Conservation (phyloP, 1,140 invertebrate species). For the Drosophila parabipectinata region DNA sequence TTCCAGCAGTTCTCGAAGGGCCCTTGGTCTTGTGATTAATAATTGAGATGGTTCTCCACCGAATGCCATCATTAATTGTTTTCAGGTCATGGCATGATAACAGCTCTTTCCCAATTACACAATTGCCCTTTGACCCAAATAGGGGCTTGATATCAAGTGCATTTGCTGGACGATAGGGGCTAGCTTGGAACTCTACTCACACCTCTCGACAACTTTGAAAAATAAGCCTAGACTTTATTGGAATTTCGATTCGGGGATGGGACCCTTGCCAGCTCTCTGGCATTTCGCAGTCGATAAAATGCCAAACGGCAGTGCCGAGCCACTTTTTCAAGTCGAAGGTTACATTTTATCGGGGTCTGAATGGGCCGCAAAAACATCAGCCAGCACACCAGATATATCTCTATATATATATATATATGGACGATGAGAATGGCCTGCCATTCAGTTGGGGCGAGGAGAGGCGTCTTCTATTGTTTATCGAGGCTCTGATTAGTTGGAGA, state of each 20-base stretch:
- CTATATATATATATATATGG: constrained; percentile 1
- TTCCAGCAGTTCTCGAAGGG: constrained; percentile 13
- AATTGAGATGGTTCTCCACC: not conserved
- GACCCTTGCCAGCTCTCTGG: constrained; percentile 40
- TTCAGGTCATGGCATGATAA: constrained; percentile 6
- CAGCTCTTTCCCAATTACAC: constrained; percentile 25
- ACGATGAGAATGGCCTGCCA: constrained; percentile 1
- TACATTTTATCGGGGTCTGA: constrained; percentile 66
- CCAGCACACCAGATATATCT: not conserved
- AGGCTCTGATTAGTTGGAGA: constrained; percentile 60
- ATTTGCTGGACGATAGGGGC: too few relatives aligned
- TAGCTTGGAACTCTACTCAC: constrained; percentile 7
- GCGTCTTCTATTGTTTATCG: constrained; percentile 65
- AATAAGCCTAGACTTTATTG: constrained; percentile 32
- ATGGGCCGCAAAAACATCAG: constrained; percentile 29
- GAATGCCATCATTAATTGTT: too few relatives aligned
- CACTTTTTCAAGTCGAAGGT: constrained; percentile 79
- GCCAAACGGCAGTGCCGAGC: constrained; percentile 49
- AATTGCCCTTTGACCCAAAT: constrained; percentile 5
- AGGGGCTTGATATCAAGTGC: too few relatives aligned
- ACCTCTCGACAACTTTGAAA: constrained; percentile 22
- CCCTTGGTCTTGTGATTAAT: constrained; percentile 8
- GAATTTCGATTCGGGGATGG: not conserved
- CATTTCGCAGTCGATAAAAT: constrained; percentile 68
- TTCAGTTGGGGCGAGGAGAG: not conserved